Evolutionary conservation across 2,888 invertebrate genomes (phyloP).

Genomic region (Eupithecia tripunctaria): DNA sequence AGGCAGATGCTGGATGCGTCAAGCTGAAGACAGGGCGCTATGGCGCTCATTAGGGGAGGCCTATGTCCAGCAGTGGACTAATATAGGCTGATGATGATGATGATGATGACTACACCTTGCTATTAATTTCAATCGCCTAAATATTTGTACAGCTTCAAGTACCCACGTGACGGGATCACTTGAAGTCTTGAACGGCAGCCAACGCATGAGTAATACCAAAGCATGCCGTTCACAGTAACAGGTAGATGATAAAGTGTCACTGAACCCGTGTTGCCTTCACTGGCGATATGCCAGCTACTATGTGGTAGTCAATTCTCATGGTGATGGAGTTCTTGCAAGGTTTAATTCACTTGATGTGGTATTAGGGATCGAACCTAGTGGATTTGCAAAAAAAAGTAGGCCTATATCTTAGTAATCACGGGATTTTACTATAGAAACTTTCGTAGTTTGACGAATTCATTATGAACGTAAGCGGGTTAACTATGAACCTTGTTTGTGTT

Average conservation of each 20-base stretch:
- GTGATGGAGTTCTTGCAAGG: not conserved
- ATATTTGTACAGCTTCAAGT: not conserved
- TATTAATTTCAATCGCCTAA: not conserved
- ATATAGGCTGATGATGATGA: no score
- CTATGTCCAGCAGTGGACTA: no score
- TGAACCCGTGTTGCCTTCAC: slow-evolving; percentile 60
- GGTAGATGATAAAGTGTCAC: slow-evolving; percentile 60
- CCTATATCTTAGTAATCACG: no score
- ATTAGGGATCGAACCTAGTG: not conserved
- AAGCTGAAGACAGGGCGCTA: no score
- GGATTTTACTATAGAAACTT: no score
- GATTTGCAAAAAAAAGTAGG: no score
- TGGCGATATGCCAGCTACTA: slow-evolving; percentile 57
- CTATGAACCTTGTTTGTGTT: no score
- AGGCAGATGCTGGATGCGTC: no score
- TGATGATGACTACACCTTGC: not conserved
- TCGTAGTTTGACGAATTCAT: no score
- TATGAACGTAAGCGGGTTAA: no score
- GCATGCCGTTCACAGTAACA: slow-evolving; percentile 34
- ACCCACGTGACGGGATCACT: slow-evolving; percentile 17
- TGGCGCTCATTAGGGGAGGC: no score
- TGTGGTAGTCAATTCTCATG: not conserved
- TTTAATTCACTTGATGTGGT: not conserved
- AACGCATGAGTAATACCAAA: slow-evolving; percentile 34
- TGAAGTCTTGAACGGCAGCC: slow-evolving; percentile 39